A percentile compares a stretch with the other conserved stretches of the same genome.
These are phyloP conservation scores for Podarcis lilfordi DNA, from an alignment of 2,797 vertebrate genomes.

Conservation along the genomic window DNA sequence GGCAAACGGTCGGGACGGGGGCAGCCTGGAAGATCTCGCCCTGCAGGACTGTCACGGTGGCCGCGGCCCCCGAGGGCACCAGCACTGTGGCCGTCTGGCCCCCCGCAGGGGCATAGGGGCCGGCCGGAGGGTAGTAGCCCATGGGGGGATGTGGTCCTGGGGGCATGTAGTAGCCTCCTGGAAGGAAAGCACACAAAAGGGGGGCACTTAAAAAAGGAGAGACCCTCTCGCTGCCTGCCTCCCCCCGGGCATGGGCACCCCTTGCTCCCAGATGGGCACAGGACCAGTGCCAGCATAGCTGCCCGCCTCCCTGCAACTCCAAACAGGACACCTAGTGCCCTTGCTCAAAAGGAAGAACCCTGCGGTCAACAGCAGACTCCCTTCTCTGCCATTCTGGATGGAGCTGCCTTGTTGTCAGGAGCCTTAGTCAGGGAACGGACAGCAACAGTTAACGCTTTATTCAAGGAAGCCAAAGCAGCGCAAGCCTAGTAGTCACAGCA, in stretches of 20 bases:
- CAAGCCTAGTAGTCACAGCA: too few relatives aligned
- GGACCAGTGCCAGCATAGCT: too few relatives aligned
- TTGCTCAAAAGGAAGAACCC: too few relatives aligned
- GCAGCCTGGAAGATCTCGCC: conserved; percentile 95
- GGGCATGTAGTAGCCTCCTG: conserved; percentile 77
- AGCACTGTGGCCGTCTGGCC: conserved; percentile 91
- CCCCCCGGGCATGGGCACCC: not conserved
- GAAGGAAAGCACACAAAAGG: not conserved
- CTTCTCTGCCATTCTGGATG: too few relatives aligned
- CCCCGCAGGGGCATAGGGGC: conserved; percentile 82
- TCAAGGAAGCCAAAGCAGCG: too few relatives aligned
- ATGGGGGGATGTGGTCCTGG: conserved; percentile 76
- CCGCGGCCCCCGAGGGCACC: conserved; percentile 87
- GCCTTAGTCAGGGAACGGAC: too few relatives aligned
- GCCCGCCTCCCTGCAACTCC: too few relatives aligned
- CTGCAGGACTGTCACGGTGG: conserved; percentile 95
- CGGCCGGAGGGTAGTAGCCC: conserved; percentile 78
- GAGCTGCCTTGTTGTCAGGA: too few relatives aligned
- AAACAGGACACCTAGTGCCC: too few relatives aligned
- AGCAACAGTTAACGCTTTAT: too few relatives aligned
- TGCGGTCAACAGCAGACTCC: too few relatives aligned
- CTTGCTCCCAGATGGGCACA: too few relatives aligned
- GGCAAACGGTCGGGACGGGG: conserved; percentile 96
- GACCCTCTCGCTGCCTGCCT: not conserved
- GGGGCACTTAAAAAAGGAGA: not conserved